Conservation (phyloP, 2,888 invertebrate genomes). For the Acronicta psi region DNA sequence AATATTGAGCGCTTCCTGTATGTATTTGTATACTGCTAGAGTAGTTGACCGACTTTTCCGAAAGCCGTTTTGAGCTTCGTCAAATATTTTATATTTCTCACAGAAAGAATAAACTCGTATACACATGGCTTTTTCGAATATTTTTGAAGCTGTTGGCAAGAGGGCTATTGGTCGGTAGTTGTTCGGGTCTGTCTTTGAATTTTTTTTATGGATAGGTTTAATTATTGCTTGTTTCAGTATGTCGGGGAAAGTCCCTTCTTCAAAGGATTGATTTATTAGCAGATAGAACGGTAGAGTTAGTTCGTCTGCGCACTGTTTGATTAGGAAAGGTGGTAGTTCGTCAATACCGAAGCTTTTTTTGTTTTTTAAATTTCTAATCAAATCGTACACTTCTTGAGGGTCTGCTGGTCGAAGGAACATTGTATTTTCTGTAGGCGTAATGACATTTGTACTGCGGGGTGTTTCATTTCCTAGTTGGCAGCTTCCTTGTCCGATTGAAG, state of each 20-base stretch:
- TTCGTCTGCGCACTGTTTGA: neutral
- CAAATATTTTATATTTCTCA: too few relatives aligned
- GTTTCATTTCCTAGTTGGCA: too few relatives aligned
- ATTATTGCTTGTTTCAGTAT: too few relatives aligned
- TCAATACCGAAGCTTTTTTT: neutral
- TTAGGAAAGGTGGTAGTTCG: neutral
- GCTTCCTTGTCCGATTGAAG: too few relatives aligned
- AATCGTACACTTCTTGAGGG: neutral
- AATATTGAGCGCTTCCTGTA: neutral
- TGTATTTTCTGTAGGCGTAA: neutral
- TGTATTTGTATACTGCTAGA: constrained; percentile 2
- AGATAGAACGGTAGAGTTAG: neutral
- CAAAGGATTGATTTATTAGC: neutral
- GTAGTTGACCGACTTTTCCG: neutral
- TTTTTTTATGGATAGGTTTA: neutral
- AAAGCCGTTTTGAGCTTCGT: too few relatives aligned
- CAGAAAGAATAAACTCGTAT: too few relatives aligned
- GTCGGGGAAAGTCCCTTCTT: neutral
- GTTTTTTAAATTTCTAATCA: neutral
- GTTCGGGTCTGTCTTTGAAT: neutral
- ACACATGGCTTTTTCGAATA: too few relatives aligned
- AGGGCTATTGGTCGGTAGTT: neutral
- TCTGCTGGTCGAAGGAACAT: neutral
- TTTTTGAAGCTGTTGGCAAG: too few relatives aligned
- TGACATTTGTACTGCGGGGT: too few relatives aligned